These are phyloP conservation scores for Notocelia uddmanniana DNA, from an alignment of 2,888 invertebrate genomes.

Conservation along the genomic window DNA sequence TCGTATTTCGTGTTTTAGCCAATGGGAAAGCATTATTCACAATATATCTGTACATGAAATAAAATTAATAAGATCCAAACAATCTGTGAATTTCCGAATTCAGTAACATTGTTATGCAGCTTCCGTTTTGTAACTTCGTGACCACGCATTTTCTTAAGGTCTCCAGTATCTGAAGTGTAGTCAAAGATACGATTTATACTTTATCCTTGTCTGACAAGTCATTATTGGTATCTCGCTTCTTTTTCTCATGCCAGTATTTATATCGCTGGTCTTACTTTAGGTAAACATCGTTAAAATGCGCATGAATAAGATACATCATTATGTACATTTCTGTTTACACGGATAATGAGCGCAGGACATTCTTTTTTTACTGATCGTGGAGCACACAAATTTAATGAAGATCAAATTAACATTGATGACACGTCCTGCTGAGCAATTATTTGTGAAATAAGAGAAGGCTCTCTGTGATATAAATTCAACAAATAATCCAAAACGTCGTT, in stretches of 20 bases:
- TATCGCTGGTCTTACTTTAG: too few relatives aligned
- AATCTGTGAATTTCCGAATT: neutral
- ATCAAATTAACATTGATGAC: neutral
- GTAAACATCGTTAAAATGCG: conserved; percentile 24
- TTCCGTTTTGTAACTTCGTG: neutral
- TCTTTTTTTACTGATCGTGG: neutral
- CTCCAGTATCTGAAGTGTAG: neutral
- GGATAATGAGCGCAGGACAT: neutral
- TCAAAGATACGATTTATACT: too few relatives aligned
- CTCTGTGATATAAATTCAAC: too few relatives aligned
- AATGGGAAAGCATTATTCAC: too few relatives aligned
- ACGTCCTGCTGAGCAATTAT: neutral
- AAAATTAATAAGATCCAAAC: neutral
- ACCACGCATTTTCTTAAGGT: conserved; percentile 6
- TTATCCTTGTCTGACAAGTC: too few relatives aligned
- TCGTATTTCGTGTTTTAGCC: too few relatives aligned
- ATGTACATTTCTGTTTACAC: neutral
- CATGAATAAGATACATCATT: conserved; percentile 9
- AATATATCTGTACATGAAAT: neutral
- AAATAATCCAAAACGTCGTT: too few relatives aligned
- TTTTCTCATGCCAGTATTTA: too few relatives aligned
- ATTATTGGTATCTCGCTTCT: too few relatives aligned
- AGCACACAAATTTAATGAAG: neutral
- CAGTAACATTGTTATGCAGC: conserved; percentile 8
- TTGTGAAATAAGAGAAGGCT: neutral